Percentiles rank a stretch among this genome's conserved stretches.
Conservation (phyloP, 2,797 vertebrate species). For the Aythya fuligula region DNA sequence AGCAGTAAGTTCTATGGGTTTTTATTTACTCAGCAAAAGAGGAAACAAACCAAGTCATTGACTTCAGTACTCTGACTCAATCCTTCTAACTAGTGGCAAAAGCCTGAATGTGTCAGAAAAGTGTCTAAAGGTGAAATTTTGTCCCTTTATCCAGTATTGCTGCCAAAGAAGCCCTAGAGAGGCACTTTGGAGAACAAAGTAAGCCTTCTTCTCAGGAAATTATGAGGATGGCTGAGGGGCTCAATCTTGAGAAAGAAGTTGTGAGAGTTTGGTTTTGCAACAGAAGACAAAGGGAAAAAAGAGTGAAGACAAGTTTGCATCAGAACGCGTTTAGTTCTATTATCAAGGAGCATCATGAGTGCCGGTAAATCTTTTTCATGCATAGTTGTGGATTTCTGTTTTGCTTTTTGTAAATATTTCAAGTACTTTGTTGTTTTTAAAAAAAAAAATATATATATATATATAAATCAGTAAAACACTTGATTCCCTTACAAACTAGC, state of each 20-base stretch:
- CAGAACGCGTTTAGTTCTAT: conserved; percentile 87
- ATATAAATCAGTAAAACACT: background rate
- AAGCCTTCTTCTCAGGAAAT: conserved; percentile 99
- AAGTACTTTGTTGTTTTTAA: background rate
- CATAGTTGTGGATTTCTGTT: background rate
- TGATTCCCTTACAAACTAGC: background rate
- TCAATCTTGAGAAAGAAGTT: conserved; percentile 98
- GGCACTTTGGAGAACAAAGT: conserved; percentile 93
- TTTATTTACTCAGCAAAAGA: background rate
- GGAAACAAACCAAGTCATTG: background rate
- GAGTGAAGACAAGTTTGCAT: conserved; percentile 96
- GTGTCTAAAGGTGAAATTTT: conserved; percentile 36
- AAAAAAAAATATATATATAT: too few relatives aligned
- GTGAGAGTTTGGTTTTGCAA: conserved; percentile 99
- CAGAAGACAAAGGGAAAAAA: conserved; percentile 94
- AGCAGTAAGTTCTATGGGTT: background rate
- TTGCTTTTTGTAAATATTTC: background rate
- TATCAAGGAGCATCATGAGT: conserved; percentile 86
- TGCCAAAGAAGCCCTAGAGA: conserved; percentile 95
- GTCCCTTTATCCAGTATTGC: conserved; percentile 83
- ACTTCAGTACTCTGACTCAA: background rate
- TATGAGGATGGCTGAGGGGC: conserved; percentile 92
- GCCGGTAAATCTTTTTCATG: conserved; percentile 77
- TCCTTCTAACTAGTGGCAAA: background rate
- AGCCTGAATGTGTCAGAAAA: background rate